Evolutionary conservation across 2,113 vertebrate species (phyloP).

Genomic region (Isichthys henryi): DNA sequence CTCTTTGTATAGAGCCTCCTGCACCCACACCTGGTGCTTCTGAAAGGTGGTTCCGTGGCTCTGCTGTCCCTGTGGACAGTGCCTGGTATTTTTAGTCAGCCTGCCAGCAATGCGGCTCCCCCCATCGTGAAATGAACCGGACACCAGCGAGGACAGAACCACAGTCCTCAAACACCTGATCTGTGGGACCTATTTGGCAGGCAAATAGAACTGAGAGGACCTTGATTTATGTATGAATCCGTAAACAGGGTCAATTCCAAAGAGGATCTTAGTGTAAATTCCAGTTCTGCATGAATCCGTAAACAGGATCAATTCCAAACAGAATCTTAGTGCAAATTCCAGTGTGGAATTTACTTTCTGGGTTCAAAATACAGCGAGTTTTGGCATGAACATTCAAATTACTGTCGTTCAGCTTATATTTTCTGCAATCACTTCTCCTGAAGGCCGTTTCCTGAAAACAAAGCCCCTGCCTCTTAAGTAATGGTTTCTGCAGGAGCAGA

Average conservation of each 20-base stretch:
- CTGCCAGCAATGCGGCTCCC: background rate
- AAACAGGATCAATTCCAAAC: background rate
- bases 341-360: background rate
- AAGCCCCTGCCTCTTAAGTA: background rate
- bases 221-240: background rate
- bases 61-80: background rate
- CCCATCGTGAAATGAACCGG: background rate
- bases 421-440: background rate
- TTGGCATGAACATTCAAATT: background rate
- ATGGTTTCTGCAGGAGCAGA: background rate
- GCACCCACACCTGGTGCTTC: background rate
- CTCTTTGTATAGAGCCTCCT: background rate
- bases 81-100: conserved; percentile 4
- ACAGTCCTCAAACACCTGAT: background rate
- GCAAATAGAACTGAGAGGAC: background rate
- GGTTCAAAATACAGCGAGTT: background rate
- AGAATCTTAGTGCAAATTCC: background rate
- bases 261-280: background rate
- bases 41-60: background rate
- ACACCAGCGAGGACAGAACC: background rate
- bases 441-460: background rate
- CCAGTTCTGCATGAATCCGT: background rate
- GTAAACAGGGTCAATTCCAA: background rate
- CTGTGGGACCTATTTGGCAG: background rate
- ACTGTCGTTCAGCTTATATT: background rate